Evolutionary conservation across 2,888 invertebrate genomes (phyloP), one percentile per base, ranked within the genome.

Genomic region (Mechanitis messenoides): DNA sequence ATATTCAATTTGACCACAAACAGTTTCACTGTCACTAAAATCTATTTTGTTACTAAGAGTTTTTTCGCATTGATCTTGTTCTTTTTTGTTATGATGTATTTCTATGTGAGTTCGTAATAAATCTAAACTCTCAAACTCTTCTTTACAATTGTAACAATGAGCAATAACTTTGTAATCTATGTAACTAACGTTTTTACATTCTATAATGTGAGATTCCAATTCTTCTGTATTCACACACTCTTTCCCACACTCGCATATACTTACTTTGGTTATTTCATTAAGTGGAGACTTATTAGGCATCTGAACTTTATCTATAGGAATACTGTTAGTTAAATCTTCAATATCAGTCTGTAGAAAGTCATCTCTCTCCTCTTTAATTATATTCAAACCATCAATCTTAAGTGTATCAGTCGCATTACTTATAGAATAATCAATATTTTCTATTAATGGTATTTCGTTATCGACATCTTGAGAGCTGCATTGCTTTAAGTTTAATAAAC

Each of bases 361-460:
- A 62, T 65, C 68, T 6, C 68, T 62, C 7, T 66, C 63, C 31
- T 71, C 66, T 45, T 67, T 68, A 35, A 67, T 63, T 28, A 58
- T 6, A 35, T 31, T 50, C 35, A 59, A 45, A 38, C 47, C 31
- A 33, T 60, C 55, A 20, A 55, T 53, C 28, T 58, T 63, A 59
- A 53, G 58, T 31, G 12, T 42, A 33, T 50, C 38, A 20, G 47
- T 53, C 12, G 38, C n/a, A 38, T 20, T 53, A 28, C 57, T 46
- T 54, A 28, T 31, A 7, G 59, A 38, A 46, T 54, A 12, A 47
- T 57, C 55, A 45, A 58, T 55, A 45, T 57, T 58, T 3, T 58
- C 46, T 31, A 59, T 55, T 7, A 58, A 4, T n/a, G 61, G 57
- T 9, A 62, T 20, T 9, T 62, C 62, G 12, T 55, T 33, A 9